Evolutionary conservation across 2,888 invertebrate species (phyloP).

Genomic region (Lottia gigantea): DNA sequence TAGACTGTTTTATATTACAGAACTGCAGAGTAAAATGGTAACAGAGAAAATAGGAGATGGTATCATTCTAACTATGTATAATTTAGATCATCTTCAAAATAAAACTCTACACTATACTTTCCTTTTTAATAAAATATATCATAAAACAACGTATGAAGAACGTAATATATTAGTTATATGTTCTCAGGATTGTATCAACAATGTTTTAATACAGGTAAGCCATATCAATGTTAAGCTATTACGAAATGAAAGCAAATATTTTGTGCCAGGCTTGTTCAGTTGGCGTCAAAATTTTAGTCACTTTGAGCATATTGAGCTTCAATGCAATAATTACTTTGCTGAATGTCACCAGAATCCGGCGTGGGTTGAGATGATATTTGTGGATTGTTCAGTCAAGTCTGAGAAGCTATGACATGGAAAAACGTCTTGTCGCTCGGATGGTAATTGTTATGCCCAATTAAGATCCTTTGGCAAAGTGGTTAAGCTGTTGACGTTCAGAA

Average conservation of each 20-base stretch:
- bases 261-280: no score
- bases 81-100: neutral
- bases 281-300: no score
- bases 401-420: no score
- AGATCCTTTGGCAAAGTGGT: neutral
- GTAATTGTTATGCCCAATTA: neutral
- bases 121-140: neutral
- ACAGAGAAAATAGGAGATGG: neutral
- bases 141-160: neutral
- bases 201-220: neutral
- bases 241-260: neutral
- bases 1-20: no score
- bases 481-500: no score
- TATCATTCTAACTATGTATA: neutral
- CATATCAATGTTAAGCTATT: no score
- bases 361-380: no score
- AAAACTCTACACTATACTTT: neutral
- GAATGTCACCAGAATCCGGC: neutral
- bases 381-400: no score
- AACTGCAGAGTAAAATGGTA: neutral
- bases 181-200: neutral
- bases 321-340: neutral
- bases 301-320: no score
- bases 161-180: neutral
- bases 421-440: no score